Conservation (phyloP, 1,140 invertebrate species). For the Laodelphax striatellus region DNA sequence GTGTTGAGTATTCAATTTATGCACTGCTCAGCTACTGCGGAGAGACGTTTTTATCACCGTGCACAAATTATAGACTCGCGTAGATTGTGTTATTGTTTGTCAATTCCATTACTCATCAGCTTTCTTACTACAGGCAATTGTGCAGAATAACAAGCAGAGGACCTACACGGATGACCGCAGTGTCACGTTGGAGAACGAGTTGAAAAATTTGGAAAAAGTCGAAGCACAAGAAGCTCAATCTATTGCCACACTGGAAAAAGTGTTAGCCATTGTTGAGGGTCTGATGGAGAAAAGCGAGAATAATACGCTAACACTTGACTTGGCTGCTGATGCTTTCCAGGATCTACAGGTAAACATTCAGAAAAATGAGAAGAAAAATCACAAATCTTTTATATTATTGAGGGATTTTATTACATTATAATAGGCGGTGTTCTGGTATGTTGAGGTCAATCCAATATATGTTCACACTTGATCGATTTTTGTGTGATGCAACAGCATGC, state of each 20-base stretch:
- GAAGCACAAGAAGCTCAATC: constrained; percentile 61
- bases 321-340: constrained; percentile 60
- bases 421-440: too few species aligned
- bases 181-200: constrained; percentile 66
- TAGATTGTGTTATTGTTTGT: neutral
- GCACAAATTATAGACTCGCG: too few species aligned
- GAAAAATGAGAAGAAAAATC: constrained; percentile 1
- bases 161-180: constrained; percentile 64
- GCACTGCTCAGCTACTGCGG: too few species aligned
- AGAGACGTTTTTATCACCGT: too few species aligned
- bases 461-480: too few species aligned
- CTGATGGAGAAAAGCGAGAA: constrained; percentile 41
- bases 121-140: constrained; percentile 55
- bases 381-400: too few species aligned
- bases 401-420: too few species aligned
- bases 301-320: constrained; percentile 51
- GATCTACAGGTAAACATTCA: constrained; percentile 58
- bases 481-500: too few species aligned
- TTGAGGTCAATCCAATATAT: too few species aligned
- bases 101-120: too few species aligned
- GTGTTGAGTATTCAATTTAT: too few species aligned
- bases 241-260: constrained; percentile 58
- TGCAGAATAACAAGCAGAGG: constrained; percentile 71
- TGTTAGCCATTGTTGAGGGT: constrained; percentile 55
- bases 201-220: constrained; percentile 54